These are phyloP conservation scores for Callimorpha dominula DNA, from an alignment of 2,888 invertebrate species.

Conservation along the genomic window DNA sequence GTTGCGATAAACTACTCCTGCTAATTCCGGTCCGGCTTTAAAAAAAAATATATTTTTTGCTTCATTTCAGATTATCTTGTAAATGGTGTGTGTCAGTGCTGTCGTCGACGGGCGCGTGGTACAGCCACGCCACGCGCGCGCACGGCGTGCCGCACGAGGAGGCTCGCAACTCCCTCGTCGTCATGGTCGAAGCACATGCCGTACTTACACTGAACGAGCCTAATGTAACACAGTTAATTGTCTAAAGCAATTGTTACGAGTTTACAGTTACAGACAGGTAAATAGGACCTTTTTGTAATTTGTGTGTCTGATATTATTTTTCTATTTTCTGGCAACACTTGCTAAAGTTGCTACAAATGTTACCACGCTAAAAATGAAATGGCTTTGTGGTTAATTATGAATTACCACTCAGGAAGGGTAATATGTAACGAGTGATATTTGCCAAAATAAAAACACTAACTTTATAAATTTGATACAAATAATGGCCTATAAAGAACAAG, in stretches of 20 bases:
- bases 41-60: no score
- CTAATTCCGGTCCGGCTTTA: no score
- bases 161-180: slow-evolving; percentile 87
- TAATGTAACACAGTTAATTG: slow-evolving; percentile 78
- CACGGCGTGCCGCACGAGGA: slow-evolving; percentile 87
- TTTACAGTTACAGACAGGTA: slow-evolving; percentile 6
- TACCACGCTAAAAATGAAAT: background rate
- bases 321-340: background rate
- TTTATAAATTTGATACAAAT: no score
- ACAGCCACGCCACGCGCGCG: slow-evolving; percentile 85
- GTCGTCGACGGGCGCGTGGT: slow-evolving; percentile 87
- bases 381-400: background rate
- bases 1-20: no score
- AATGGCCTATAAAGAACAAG: background rate
- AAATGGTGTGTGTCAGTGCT: slow-evolving; percentile 85
- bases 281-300: background rate
- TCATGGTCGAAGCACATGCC: slow-evolving; percentile 88
- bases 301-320: background rate
- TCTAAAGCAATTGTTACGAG: slow-evolving; percentile 14
- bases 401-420: no score
- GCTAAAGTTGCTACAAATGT: background rate
- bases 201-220: slow-evolving; percentile 84
- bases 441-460: no score
- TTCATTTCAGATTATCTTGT: slow-evolving; percentile 78
- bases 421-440: no score